These are phyloP conservation scores for Boloria selene DNA, from an alignment of 2,888 invertebrate genomes.

Conservation along the genomic window DNA sequence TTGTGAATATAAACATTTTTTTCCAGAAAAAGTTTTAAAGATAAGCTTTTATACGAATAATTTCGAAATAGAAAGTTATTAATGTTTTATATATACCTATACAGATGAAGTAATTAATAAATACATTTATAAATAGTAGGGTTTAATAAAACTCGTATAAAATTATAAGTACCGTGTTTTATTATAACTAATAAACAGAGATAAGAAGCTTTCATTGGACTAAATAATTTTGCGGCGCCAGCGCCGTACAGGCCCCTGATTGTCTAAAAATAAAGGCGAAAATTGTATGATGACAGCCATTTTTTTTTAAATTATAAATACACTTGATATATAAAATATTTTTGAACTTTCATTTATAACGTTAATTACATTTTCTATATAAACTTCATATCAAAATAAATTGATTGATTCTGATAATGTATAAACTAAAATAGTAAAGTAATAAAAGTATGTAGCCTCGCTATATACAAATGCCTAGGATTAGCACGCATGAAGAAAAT, in stretches of 20 bases:
- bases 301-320: constrained; percentile 6
- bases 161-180: constrained; percentile 66
- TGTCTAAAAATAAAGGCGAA: constrained; percentile 14
- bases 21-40: too few species aligned
- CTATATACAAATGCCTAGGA: background rate
- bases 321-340: background rate
- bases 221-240: constrained; percentile 72
- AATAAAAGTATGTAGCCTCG: too few species aligned
- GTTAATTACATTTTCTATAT: background rate
- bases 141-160: constrained; percentile 56
- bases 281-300: constrained; percentile 26
- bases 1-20: too few species aligned
- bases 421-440: too few species aligned
- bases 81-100: too few species aligned
- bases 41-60: too few species aligned
- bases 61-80: too few species aligned
- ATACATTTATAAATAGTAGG: constrained; percentile 8
- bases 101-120: background rate
- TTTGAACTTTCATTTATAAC: background rate
- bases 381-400: background rate
- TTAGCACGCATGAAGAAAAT: constrained; percentile 5
- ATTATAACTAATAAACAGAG: constrained; percentile 82
- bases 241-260: constrained; percentile 60
- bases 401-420: background rate
- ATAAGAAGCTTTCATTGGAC: constrained; percentile 84